A percentile compares a stretch with the other conserved stretches of the same genome.
phyloP scores from a whole-genome alignment of 2,797 vertebrate genomes.

The Acridotheres tristis region DNA sequence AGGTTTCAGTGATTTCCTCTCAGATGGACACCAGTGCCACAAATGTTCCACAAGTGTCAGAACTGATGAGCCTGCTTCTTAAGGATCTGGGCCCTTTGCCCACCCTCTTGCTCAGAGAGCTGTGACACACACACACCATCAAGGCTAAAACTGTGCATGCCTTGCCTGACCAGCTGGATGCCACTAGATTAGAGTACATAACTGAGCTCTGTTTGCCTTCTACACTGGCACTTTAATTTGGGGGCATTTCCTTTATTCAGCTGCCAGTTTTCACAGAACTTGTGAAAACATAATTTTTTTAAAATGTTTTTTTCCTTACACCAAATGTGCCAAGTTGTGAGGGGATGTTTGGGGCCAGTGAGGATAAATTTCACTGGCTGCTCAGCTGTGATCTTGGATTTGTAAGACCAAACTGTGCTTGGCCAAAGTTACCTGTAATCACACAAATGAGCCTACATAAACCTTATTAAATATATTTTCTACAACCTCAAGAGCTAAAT shows the following conservation, averaged over 20 bases:
- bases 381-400: not conserved
- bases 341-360: not conserved
- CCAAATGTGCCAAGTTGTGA: not conserved
- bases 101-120: not conserved
- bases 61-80: not conserved
- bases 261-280: slow-evolving; percentile 3
- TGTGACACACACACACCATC: not conserved
- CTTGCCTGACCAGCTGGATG: not conserved
- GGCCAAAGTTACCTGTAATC: not conserved
- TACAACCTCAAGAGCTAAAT: not conserved
- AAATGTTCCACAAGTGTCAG: not conserved
- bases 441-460: not conserved
- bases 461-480: not conserved
- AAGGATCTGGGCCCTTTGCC: not conserved
- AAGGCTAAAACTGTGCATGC: not conserved
- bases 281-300: not conserved
- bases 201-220: slow-evolving; percentile 4
- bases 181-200: not conserved
- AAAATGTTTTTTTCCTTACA: not conserved
- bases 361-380: not conserved
- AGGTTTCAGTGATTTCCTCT: not conserved
- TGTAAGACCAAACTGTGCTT: not conserved
- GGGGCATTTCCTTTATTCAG: not conserved
- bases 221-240: not conserved
- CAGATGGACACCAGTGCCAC: not conserved